A percentile compares a stretch with the other conserved stretches of the same genome.
Conservation (phyloP, 2,888 invertebrate genomes). For the Nipponacmea schrenckii region DNA sequence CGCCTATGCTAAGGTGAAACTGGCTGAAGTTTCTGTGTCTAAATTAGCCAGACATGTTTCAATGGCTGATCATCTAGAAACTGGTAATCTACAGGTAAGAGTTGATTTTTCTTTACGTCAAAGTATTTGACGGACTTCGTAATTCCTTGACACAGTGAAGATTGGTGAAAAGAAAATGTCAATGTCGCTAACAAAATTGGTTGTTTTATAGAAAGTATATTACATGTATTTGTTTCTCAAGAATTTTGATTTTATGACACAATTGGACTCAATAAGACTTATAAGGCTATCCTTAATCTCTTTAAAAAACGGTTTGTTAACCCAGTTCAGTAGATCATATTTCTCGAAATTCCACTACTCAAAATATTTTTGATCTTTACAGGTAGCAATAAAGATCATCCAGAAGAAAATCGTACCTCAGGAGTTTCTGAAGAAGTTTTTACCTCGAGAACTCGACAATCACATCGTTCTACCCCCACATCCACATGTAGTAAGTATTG, state of each 20-base stretch:
- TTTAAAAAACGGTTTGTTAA: too few species aligned
- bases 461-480: constrained; percentile 41
- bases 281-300: too few species aligned
- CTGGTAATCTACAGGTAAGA: constrained; percentile 27
- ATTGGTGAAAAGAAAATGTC: too few species aligned
- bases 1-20: constrained; percentile 49
- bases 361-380: background rate
- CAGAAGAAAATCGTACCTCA: constrained; percentile 39
- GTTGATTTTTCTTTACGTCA: background rate
- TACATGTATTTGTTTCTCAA: too few species aligned
- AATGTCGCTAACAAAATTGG: too few species aligned
- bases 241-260: too few species aligned
- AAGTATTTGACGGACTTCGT: too few species aligned
- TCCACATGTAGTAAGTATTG: constrained; percentile 42
- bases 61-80: constrained; percentile 26
- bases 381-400: constrained; percentile 52
- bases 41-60: constrained; percentile 40
- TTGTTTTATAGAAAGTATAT: too few species aligned
- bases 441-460: constrained; percentile 47
- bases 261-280: too few species aligned
- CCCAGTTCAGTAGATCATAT: too few species aligned
- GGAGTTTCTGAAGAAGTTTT: constrained; percentile 44
- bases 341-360: too few species aligned
- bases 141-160: too few species aligned
- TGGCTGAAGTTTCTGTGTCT: constrained; percentile 42